A percentile compares a stretch with the other conserved stretches of the same genome.
Conservation (phyloP, 1,140 invertebrate genomes). For the Drosophila malerkotliana region DNA sequence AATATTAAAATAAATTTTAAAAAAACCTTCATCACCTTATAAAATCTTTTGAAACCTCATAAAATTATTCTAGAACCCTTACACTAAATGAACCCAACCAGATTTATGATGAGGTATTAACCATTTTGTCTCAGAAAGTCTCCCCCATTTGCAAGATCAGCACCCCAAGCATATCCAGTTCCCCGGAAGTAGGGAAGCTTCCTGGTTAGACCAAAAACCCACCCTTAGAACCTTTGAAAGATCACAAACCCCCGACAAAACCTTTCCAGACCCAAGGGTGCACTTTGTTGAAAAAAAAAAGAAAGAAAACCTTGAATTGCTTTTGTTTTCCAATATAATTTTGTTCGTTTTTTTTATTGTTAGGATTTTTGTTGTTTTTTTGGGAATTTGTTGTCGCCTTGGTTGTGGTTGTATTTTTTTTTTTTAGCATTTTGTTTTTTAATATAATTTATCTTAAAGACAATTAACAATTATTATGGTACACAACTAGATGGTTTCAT, state of each 20-base stretch:
- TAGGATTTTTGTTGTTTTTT: slow-evolving; percentile 38
- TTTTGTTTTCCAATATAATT: slow-evolving; percentile 53
- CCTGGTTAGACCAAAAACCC: slow-evolving; percentile 10
- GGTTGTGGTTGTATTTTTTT: slow-evolving; percentile 38
- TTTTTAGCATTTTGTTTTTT: slow-evolving; percentile 30
- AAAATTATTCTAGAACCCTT: too few species aligned
- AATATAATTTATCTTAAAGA: slow-evolving; percentile 77
- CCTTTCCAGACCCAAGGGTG: slow-evolving; percentile 3
- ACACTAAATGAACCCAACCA: background rate
- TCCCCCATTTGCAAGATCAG: slow-evolving; percentile 10
- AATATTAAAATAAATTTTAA: too few species aligned
- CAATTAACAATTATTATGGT: slow-evolving; percentile 75
- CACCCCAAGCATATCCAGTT: slow-evolving; percentile 36
- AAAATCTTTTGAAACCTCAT: background rate
- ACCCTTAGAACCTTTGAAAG: background rate
- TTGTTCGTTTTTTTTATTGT: slow-evolving; percentile 54
- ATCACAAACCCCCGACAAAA: slow-evolving; percentile 9
- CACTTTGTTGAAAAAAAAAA: background rate
- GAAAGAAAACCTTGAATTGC: slow-evolving; percentile 23
- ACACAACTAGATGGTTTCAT: slow-evolving; percentile 51
- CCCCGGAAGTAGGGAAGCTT: slow-evolving; percentile 34
- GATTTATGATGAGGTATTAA: background rate
- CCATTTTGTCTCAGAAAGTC: slow-evolving; percentile 1
- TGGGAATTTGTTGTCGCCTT: slow-evolving; percentile 40
- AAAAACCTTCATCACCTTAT: too few species aligned